Base-by-base conservation (phyloP, 2,113 vertebrate species). In the Syngnathus typhle region DNA sequence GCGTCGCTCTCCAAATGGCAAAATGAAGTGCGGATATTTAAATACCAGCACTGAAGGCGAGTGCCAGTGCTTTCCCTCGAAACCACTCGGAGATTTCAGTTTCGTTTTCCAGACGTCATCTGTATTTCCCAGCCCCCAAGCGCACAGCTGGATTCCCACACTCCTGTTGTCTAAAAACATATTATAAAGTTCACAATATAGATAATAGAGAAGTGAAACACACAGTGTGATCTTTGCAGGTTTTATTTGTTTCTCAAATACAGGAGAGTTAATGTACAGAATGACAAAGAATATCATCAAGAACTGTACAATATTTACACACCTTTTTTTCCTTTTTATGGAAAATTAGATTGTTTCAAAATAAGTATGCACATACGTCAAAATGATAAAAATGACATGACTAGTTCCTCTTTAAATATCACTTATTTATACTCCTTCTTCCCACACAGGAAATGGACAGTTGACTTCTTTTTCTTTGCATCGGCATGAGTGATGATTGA, bases 181-280 rank as follows among this genome's bases (percentile, higher is more conserved):
- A 47, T 47, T 16, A 15, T 6, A 8, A 23, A 23, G 49, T 21
- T 21, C 7, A 52, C 19, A 21, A 12, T 0, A 12, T 0, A 32
- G 27, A 58, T 41, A 5, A 7, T 7, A 61, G 37, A 44, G 55
- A 82, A 75, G 71, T 19, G 10, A 79, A 79, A 76, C 70, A 37
- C 64, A 11, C 12, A 11, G 6, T 69, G 77, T 87, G 89, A 80
- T 89, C 82, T 89, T 91, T 85, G 88, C 86, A 84, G 87, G 80
- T 91, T 92, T 92, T 92, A 92, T 92, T 90, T 83, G 89, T 90
- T 92, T 91, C 84, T 92, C 90, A 92, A 92, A 92, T 91, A 92
- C 90, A 92, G 89, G 87, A 90, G 88, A 90, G 88, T 91, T 90
- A 90, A 89, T 92, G 90, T 91, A 91, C 91, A 92, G 90, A 89